phyloP scores from a whole-genome alignment of 2,113 vertebrate genomes.

The Rhineura floridana region DNA sequence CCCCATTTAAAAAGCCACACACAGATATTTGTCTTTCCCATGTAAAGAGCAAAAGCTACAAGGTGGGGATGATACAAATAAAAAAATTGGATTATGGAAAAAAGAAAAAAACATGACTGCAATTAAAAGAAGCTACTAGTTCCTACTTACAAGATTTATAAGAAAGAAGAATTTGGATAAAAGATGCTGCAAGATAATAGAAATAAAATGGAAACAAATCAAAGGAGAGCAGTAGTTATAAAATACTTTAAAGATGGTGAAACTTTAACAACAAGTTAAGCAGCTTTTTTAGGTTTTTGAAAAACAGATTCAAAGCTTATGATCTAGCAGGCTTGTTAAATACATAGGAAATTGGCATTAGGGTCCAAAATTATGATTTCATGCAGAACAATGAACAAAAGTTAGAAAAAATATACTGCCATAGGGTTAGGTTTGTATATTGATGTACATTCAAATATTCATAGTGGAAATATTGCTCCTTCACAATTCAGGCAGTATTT shows the following conservation, averaged over 20 bases:
- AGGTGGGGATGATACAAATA: slow-evolving; percentile 83
- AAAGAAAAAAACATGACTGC: slow-evolving; percentile 86
- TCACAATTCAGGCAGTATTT: slow-evolving; percentile 63
- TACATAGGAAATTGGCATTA: slow-evolving; percentile 79
- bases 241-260: slow-evolving; percentile 91
- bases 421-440: slow-evolving; percentile 59
- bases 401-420: slow-evolving; percentile 68
- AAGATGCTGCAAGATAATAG: slow-evolving; percentile 99
- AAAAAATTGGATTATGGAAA: slow-evolving; percentile 77
- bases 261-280: slow-evolving; percentile 80
- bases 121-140: slow-evolving; percentile 94
- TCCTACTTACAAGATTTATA: slow-evolving; percentile 99
- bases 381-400: slow-evolving; percentile 86
- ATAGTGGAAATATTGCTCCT: slow-evolving; percentile 61
- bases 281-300: slow-evolving; percentile 78
- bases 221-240: slow-evolving; percentile 96
- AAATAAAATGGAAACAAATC: slow-evolving; percentile 99
- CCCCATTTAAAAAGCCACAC: slow-evolving; percentile 88
- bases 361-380: slow-evolving; percentile 80
- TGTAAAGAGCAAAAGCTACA: slow-evolving; percentile 83
- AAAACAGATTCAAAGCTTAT: slow-evolving; percentile 80
- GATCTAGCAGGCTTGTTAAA: slow-evolving; percentile 80
- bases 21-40: slow-evolving; percentile 80
- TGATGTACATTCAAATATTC: slow-evolving; percentile 49
- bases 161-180: slow-evolving; percentile 99